Conservation (phyloP, 2,797 vertebrate species). For the Silurus aristotelis region DNA sequence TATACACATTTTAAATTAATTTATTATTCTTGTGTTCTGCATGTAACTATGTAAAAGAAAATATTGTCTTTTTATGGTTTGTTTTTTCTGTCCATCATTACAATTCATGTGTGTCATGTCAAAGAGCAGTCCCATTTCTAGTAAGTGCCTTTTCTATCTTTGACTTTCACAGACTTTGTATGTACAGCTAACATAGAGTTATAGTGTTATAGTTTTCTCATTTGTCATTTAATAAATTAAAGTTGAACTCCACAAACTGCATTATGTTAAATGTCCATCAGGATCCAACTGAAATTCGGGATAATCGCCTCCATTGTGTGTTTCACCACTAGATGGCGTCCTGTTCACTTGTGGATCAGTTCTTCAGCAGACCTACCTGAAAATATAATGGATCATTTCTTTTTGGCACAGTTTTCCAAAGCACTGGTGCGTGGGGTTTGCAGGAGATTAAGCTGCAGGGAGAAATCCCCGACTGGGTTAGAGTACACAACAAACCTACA, state of each 20-base stretch:
- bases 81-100: not conserved
- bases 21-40: slow-evolving; percentile 47
- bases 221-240: slow-evolving; percentile 39
- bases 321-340: slow-evolving; percentile 47
- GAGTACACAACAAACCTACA: slow-evolving; percentile 26
- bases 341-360: slow-evolving; percentile 4
- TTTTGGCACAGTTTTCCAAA: slow-evolving; percentile 33
- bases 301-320: not conserved
- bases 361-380: not conserved
- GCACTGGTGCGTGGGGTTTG: slow-evolving; percentile 28
- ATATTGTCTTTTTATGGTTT: not conserved
- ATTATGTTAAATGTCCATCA: not conserved
- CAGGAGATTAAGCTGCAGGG: slow-evolving; percentile 33
- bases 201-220: slow-evolving; percentile 1
- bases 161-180: slow-evolving; percentile 28
- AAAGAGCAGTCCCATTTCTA: slow-evolving; percentile 37
- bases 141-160: slow-evolving; percentile 55
- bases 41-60: slow-evolving; percentile 13
- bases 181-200: slow-evolving; percentile 18
- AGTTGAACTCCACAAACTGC: not conserved
- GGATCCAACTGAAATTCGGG: not conserved
- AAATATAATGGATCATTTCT: not conserved
- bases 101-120: slow-evolving; percentile 5
- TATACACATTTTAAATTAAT: slow-evolving; percentile 39
- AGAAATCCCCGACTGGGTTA: slow-evolving; percentile 31